Percentiles rank a stretch among this genome's conserved stretches.
Evolutionary conservation across 2,797 vertebrate genomes (phyloP).

Genomic region (Crenichthys baileyi): DNA sequence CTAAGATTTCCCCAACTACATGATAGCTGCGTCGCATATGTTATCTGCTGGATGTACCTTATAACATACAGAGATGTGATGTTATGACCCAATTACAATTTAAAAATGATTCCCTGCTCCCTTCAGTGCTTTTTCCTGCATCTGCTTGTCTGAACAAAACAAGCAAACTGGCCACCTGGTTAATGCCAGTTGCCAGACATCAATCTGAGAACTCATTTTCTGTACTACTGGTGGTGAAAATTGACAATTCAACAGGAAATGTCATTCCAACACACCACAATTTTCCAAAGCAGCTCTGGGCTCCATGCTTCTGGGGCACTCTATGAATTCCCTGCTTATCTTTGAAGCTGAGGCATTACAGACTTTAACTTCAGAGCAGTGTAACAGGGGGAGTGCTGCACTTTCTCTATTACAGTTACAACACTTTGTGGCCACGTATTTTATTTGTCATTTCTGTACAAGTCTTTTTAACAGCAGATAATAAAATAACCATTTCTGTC

Average conservation of each 20-base stretch:
- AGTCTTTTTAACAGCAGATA: background rate
- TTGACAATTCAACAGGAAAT: conserved; percentile 41
- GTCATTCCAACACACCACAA: conserved; percentile 13
- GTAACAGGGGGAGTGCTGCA: conserved; percentile 9
- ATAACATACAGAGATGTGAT: background rate
- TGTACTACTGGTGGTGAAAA: conserved; percentile 24
- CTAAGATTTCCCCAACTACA: background rate
- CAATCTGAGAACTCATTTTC: conserved; percentile 18
- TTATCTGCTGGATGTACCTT: background rate
- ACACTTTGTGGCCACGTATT: conserved; percentile 3
- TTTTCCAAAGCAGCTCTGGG: conserved; percentile 40
- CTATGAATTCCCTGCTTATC: conserved; percentile 29
- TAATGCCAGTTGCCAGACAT: conserved; percentile 22
- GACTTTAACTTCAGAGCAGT: conserved; percentile 20
- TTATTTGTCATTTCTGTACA: conserved; percentile 1
- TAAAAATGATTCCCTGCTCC: background rate
- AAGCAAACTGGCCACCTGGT: conserved; percentile 16
- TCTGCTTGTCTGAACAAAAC: conserved; percentile 13
- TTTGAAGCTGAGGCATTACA: conserved; percentile 13
- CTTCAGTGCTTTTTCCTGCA: background rate
- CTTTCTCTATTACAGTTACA: conserved; percentile 8
- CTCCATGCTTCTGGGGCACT: conserved; percentile 23
- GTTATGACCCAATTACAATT: background rate
- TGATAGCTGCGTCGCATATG: background rate
- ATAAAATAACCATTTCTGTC: background rate